A percentile compares a stretch with the other conserved stretches of the same genome.
phyloP scores from a whole-genome alignment of 2,113 vertebrate genomes.

The Brienomyrus longianalis region DNA sequence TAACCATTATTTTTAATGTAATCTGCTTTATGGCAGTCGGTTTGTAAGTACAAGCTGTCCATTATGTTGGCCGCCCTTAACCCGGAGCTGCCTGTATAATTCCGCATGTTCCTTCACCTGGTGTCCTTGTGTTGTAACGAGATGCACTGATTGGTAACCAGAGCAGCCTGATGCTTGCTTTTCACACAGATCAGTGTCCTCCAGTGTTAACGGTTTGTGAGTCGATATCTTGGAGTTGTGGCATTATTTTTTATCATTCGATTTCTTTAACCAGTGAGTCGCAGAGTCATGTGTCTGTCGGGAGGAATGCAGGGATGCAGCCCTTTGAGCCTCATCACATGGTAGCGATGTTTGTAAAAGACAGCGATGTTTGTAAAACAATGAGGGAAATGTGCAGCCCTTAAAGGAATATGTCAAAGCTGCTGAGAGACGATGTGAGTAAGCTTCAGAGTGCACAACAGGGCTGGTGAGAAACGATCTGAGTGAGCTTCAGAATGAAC shows the following conservation, averaged over 20 bases:
- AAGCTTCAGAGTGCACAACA: too few relatives aligned
- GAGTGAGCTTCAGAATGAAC: too few relatives aligned
- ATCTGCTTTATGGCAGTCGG: too few relatives aligned
- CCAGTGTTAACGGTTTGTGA: background rate
- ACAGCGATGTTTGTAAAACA: conserved; percentile 52
- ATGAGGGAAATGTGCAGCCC: conserved; percentile 50
- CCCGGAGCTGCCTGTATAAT: background rate
- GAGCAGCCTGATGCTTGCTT: background rate
- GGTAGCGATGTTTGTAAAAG: conserved; percentile 50
- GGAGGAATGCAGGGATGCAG: background rate
- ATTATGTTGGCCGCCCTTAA: background rate
- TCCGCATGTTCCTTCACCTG: background rate
- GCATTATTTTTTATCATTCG: background rate
- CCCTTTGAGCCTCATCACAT: conserved; percentile 30
- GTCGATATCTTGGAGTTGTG: background rate
- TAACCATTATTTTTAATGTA: too few relatives aligned
- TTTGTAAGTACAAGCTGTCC: background rate
- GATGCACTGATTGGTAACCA: background rate
- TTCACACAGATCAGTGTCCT: background rate
- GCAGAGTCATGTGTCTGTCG: background rate
- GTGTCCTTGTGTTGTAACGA: background rate
- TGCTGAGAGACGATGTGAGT: too few relatives aligned
- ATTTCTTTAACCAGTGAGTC: background rate
- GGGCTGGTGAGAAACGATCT: too few relatives aligned
- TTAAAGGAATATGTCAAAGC: conserved; percentile 51